phyloP scores from a whole-genome alignment of 2,113 vertebrate species.

The Cynocephalus volans region DNA sequence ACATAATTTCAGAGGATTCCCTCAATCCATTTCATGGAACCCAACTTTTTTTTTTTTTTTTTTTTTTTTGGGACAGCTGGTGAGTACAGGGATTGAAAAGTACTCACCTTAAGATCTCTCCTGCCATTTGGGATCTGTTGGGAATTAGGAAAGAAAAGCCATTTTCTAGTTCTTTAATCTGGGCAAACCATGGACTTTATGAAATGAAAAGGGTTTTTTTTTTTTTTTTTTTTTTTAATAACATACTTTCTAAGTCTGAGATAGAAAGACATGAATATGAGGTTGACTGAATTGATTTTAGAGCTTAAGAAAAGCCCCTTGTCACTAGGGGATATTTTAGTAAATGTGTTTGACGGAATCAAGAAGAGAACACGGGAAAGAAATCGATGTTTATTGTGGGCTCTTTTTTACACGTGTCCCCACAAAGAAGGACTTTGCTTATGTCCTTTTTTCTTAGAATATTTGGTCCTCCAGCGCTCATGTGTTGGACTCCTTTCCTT shows the following conservation, averaged over 20 bases:
- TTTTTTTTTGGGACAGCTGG: too few relatives aligned
- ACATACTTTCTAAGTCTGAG: not conserved
- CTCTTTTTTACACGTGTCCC: not conserved
- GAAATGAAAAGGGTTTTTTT: not conserved
- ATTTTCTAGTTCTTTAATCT: not conserved
- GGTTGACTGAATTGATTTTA: constrained; percentile 38
- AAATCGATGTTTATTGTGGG: not conserved
- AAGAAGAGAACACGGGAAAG: not conserved
- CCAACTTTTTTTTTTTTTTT: too few relatives aligned
- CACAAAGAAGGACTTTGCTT: not conserved
- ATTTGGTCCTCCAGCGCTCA: not conserved
- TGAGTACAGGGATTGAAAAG: too few relatives aligned
- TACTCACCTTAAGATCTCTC: not conserved
- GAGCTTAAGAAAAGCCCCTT: not conserved
- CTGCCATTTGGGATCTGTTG: not conserved
- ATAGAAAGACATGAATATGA: constrained; percentile 5
- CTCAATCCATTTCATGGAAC: not conserved
- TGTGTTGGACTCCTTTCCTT: not conserved
- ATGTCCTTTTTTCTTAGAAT: not conserved
- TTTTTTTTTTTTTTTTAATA: not conserved
- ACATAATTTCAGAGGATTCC: constrained; percentile 1
- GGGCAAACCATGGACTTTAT: not conserved
- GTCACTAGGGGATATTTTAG: not conserved
- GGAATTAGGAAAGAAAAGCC: constrained; percentile 10
- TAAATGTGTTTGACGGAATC: not conserved